A percentile compares a stretch with the other conserved stretches of the same genome.
Conservation (phyloP, 2,888 invertebrate species). For the Heliconius hortense region DNA sequence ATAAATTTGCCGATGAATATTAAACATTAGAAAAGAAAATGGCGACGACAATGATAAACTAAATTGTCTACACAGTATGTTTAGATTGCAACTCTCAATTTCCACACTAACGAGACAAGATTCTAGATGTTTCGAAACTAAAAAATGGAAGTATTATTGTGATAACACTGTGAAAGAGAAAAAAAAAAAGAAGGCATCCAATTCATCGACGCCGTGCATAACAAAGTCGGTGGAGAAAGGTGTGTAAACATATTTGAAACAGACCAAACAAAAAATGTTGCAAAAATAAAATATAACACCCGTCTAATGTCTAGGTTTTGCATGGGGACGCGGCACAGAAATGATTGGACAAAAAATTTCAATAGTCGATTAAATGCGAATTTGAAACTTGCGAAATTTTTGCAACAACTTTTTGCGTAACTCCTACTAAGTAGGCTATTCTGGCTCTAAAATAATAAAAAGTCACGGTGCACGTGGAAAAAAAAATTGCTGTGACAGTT, state of each 20-base stretch:
- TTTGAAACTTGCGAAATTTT: slow-evolving; percentile 25
- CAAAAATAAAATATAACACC: slow-evolving; percentile 30
- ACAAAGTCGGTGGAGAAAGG: slow-evolving; percentile 31
- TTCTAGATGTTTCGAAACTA: slow-evolving; percentile 18
- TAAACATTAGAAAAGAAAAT: slow-evolving; percentile 5
- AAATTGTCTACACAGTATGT: background rate
- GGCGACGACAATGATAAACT: background rate
- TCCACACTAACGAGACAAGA: slow-evolving; percentile 18
- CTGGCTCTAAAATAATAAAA: slow-evolving; percentile 20
- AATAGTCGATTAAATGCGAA: slow-evolving; percentile 24
- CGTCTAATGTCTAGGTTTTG: slow-evolving; percentile 28
- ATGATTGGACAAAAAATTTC: slow-evolving; percentile 23
- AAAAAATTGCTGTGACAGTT: slow-evolving; percentile 20
- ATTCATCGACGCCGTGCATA: slow-evolving; percentile 29
- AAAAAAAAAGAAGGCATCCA: slow-evolving; percentile 3
- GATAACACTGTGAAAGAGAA: slow-evolving; percentile 13
- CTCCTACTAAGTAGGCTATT: slow-evolving; percentile 18
- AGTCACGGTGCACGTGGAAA: slow-evolving; percentile 1
- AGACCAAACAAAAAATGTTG: slow-evolving; percentile 28
- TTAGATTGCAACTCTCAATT: slow-evolving; percentile 12
- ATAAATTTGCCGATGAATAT: background rate
- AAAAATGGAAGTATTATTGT: slow-evolving; percentile 28
- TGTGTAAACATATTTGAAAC: slow-evolving; percentile 33
- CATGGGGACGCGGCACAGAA: slow-evolving; percentile 21
- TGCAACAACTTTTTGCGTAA: slow-evolving; percentile 23